Evolutionary conservation across 2,888 invertebrate genomes (phyloP).

Genomic region (Cenopis cana): DNA sequence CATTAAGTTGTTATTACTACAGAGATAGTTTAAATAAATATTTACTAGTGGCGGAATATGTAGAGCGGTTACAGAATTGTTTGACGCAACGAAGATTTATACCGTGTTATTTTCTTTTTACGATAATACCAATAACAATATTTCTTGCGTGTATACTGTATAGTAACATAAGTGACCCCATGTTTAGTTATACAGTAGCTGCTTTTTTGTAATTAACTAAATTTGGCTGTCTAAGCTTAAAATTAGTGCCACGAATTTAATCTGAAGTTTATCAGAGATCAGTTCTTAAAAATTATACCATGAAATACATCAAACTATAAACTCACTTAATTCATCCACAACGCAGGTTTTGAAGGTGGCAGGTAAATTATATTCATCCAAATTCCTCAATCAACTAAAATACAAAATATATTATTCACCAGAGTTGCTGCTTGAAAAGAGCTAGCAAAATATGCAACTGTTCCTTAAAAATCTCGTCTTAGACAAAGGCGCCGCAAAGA

Average conservation of each 20-base stretch:
- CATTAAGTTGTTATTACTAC: background rate
- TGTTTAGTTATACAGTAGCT: too few relatives aligned
- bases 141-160: too few relatives aligned
- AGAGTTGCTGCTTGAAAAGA: background rate
- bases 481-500: constrained; percentile 33
- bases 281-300: too few relatives aligned
- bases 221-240: too few relatives aligned
- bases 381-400: background rate
- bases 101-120: background rate
- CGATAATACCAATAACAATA: background rate
- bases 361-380: background rate
- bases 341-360: too few relatives aligned
- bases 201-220: too few relatives aligned
- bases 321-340: too few relatives aligned
- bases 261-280: too few relatives aligned
- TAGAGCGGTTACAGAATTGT: background rate
- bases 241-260: too few relatives aligned
- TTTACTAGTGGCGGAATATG: background rate
- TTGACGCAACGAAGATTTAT: too few relatives aligned
- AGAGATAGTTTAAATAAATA: background rate
- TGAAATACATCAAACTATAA: too few relatives aligned
- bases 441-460: background rate
- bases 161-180: too few relatives aligned
- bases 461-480: constrained; percentile 9
- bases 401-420: background rate